phyloP scores from a whole-genome alignment of 1,140 invertebrate genomes.

The Psix sp. region DNA sequence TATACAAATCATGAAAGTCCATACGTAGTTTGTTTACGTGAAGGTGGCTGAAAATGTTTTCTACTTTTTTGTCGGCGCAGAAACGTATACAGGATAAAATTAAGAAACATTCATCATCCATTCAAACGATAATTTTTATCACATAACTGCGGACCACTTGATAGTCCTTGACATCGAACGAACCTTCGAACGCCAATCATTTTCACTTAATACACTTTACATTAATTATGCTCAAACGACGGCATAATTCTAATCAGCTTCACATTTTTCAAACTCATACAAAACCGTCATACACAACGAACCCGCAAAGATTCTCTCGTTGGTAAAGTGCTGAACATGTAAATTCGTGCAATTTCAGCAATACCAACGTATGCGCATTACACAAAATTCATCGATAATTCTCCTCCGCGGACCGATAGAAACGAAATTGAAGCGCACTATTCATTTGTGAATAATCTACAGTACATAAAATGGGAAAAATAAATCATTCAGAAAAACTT shows the following conservation, averaged over 20 bases:
- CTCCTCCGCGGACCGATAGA: too few relatives aligned
- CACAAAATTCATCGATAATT: too few relatives aligned
- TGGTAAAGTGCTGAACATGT: too few relatives aligned
- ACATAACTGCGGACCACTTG: constrained; percentile 34
- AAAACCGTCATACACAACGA: too few relatives aligned
- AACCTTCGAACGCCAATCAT: constrained; percentile 35
- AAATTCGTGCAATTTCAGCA: too few relatives aligned
- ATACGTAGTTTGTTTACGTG: constrained; percentile 28
- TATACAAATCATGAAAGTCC: constrained; percentile 62
- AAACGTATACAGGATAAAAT: constrained; percentile 42
- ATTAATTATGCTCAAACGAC: constrained; percentile 38
- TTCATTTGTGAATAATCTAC: too few relatives aligned
- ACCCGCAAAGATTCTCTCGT: too few relatives aligned
- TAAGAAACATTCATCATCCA: constrained; percentile 10
- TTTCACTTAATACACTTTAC: constrained; percentile 43
- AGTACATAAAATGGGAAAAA: too few relatives aligned
- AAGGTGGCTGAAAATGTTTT: constrained; percentile 36
- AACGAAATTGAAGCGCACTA: too few relatives aligned
- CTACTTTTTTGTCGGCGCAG: constrained; percentile 43
- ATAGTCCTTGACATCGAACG: constrained; percentile 17
- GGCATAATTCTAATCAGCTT: constrained; percentile 39
- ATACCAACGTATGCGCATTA: too few relatives aligned
- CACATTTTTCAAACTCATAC: too few relatives aligned
- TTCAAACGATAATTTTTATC: constrained; percentile 52
- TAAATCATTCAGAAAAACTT: too few relatives aligned